Percentiles rank a stretch among this genome's conserved stretches.
phyloP scores from a whole-genome alignment of 2,888 invertebrate species.

The Oeneis ivallda region DNA sequence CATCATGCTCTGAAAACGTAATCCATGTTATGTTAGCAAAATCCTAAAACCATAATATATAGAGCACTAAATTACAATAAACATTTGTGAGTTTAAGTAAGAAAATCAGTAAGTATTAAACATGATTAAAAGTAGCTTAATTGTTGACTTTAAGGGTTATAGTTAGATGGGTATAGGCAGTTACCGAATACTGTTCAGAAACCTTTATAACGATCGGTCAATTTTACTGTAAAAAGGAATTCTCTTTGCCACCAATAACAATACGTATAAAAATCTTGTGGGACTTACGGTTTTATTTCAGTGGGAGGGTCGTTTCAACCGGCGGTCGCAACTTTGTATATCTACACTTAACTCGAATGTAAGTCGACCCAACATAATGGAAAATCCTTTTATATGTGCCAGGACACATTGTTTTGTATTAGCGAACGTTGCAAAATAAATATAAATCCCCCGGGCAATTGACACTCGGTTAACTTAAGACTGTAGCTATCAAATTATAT shows the following conservation, averaged over 20 bases:
- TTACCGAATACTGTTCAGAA: neutral
- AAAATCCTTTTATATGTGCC: slow-evolving; percentile 46
- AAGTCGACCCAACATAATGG: slow-evolving; percentile 63
- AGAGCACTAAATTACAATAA: neutral
- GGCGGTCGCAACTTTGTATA: slow-evolving; percentile 55
- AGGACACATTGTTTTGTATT: slow-evolving; percentile 37
- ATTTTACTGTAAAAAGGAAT: slow-evolving; percentile 4
- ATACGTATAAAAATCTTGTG: slow-evolving; percentile 56
- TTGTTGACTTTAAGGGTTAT: neutral
- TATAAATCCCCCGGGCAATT: slow-evolving; percentile 27
- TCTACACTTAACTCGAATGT: slow-evolving; percentile 56
- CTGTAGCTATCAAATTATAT: slow-evolving; percentile 18
- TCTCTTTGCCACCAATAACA: slow-evolving; percentile 46
- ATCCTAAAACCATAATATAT: neutral
- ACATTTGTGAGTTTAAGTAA: neutral
- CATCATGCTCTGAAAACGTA: neutral
- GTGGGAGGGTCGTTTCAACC: slow-evolving; percentile 51
- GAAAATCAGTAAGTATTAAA: too few relatives aligned
- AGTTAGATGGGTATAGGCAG: neutral
- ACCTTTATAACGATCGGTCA: slow-evolving; percentile 6
- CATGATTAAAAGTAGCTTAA: too few relatives aligned
- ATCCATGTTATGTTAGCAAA: neutral
- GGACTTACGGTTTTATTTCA: slow-evolving; percentile 61
- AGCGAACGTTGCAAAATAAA: slow-evolving; percentile 26
- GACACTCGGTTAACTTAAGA: slow-evolving; percentile 27